Evolutionary conservation across 1,140 invertebrate species (phyloP).

Genomic region (Heterodera carotae): DNA sequence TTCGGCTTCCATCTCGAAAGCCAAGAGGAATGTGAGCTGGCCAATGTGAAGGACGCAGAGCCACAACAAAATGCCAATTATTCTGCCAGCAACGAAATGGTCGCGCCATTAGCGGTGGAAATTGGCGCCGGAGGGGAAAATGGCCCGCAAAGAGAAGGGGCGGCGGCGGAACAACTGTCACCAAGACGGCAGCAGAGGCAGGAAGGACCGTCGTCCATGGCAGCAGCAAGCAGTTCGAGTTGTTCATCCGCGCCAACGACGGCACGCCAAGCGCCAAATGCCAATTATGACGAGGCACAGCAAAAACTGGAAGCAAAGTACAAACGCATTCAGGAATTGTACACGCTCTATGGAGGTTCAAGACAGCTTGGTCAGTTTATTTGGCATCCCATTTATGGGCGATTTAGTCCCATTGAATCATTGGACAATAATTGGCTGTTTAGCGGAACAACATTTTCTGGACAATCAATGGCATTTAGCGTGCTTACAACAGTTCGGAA

Average conservation of each 20-base stretch:
- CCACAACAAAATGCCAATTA: background rate
- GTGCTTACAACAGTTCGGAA: background rate
- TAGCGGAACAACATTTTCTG: background rate
- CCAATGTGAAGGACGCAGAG: slow-evolving; percentile 27
- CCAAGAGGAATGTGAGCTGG: slow-evolving; percentile 21
- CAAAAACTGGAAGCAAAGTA: background rate
- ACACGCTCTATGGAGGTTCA: background rate
- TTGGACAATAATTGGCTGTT: background rate
- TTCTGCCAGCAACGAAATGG: background rate
- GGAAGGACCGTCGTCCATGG: background rate
- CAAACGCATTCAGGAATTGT: background rate
- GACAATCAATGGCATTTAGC: background rate
- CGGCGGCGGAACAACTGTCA: background rate
- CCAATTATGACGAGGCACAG: background rate
- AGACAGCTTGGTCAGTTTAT: background rate
- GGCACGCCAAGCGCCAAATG: background rate
- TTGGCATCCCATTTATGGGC: too few relatives aligned
- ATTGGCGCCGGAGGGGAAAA: background rate
- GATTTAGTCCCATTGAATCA: background rate
- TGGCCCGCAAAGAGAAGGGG: background rate
- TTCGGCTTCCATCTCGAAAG: slow-evolving; percentile 24
- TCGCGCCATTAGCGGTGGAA: background rate
- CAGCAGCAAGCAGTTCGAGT: background rate
- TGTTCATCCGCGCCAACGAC: background rate
- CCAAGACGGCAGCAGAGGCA: background rate